phyloP scores from a whole-genome alignment of 30 jellyfish, hydroid and myxozoan species.

The Cassiopea andromeda region DNA sequence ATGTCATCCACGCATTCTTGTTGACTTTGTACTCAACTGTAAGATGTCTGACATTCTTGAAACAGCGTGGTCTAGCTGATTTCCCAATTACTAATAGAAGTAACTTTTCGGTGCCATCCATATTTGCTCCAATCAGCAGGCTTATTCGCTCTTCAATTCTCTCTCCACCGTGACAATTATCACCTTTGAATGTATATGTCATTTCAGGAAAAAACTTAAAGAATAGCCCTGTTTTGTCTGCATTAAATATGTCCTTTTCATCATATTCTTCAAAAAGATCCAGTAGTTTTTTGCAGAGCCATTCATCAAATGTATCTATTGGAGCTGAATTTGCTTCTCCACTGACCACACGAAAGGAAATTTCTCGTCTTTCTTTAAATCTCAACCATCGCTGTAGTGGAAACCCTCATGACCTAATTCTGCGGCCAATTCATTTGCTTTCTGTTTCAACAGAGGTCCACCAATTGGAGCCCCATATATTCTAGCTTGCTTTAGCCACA shows the following conservation, averaged over 20 bases:
- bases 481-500: not conserved
- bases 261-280: not conserved
- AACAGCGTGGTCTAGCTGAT: not conserved
- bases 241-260: not conserved
- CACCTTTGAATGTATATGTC: not conserved
- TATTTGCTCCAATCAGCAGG: not conserved
- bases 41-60: not conserved
- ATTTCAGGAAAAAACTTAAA: not conserved
- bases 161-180: not conserved
- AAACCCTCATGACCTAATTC: no score
- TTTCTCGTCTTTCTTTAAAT: not conserved
- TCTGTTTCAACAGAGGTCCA: not conserved
- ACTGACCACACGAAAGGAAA: not conserved
- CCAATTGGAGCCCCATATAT: not conserved
- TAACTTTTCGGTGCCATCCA: not conserved
- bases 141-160: not conserved
- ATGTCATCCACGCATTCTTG: not conserved
- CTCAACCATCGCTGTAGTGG: constrained; percentile 16
- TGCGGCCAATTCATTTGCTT: not conserved
- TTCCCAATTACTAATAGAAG: not conserved
- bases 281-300: not conserved
- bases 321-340: not conserved
- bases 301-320: not conserved
- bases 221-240: not conserved
- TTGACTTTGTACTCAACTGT: no score